phyloP scores from a whole-genome alignment of 2,888 invertebrate species.

The Mythimna pallens region DNA sequence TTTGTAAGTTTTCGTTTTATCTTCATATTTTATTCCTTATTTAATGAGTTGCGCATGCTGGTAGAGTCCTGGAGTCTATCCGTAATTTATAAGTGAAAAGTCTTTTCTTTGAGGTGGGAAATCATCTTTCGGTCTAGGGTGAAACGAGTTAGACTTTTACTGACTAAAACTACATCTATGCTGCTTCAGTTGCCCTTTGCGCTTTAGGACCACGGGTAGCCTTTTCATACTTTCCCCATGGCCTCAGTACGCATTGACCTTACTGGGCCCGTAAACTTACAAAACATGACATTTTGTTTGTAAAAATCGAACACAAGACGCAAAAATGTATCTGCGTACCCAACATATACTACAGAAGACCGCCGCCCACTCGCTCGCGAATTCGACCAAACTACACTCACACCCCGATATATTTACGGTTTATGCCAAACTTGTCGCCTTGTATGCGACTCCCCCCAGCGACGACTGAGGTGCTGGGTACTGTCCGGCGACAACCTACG shows the following conservation, averaged over 20 bases:
- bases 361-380: constrained; percentile 84
- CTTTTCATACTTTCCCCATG: too few species aligned
- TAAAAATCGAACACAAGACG: constrained; percentile 28
- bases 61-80: too few species aligned
- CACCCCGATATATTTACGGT: constrained; percentile 84
- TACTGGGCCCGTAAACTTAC: too few species aligned
- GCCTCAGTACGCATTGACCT: too few species aligned
- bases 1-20: constrained; percentile 17
- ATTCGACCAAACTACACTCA: constrained; percentile 85
- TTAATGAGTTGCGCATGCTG: too few species aligned
- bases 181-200: too few species aligned
- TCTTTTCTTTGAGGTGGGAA: too few species aligned
- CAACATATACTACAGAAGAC: constrained; percentile 70
- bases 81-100: too few species aligned
- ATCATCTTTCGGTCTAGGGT: too few species aligned
- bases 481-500: constrained; percentile 17
- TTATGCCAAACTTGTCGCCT: constrained; percentile 82
- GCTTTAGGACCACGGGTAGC: too few species aligned
- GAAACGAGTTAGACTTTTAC: too few species aligned
- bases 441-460: constrained; percentile 58
- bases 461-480: constrained; percentile 42
- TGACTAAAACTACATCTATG: too few species aligned
- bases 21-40: neutral
- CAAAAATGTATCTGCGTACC: constrained; percentile 19
- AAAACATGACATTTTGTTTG: neutral